Conservation (phyloP, 2,797 vertebrate species). For the Astyanax mexicanus region DNA sequence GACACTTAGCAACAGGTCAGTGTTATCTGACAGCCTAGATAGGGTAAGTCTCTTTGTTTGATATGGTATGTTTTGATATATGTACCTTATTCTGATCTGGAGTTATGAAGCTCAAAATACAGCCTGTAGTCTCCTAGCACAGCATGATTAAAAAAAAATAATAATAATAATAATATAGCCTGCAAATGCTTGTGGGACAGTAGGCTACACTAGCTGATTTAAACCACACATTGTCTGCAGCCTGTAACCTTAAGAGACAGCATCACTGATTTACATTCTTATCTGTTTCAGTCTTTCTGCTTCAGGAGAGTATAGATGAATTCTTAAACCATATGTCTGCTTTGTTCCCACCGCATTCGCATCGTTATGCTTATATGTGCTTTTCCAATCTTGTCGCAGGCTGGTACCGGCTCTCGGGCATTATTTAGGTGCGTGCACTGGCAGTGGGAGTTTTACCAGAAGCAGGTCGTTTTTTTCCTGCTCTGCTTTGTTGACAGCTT, state of each 20-base stretch:
- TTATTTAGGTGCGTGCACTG: slow-evolving; percentile 28
- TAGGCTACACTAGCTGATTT: background rate
- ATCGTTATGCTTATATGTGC: background rate
- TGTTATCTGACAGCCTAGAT: too few relatives aligned
- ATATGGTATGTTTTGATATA: too few relatives aligned
- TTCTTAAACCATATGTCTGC: background rate
- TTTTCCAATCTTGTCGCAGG: slow-evolving; percentile 5
- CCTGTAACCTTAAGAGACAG: background rate
- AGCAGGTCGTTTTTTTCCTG: slow-evolving; percentile 1
- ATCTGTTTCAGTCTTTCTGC: background rate
- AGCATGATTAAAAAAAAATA: too few relatives aligned
- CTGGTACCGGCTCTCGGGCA: slow-evolving; percentile 24
- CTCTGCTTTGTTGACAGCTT: slow-evolving; percentile 31
- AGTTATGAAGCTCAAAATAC: too few relatives aligned
- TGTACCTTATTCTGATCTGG: too few relatives aligned
- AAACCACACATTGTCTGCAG: background rate
- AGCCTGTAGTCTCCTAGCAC: too few relatives aligned
- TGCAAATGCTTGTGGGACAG: background rate
- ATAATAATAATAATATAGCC: too few relatives aligned
- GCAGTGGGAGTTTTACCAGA: slow-evolving; percentile 6
- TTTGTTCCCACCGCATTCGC: too few relatives aligned
- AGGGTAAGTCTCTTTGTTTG: too few relatives aligned
- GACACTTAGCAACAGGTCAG: too few relatives aligned
- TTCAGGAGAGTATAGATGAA: background rate
- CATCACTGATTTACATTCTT: background rate